Base-by-base conservation (phyloP, 2,888 invertebrate genomes). In the Drosophila picticornis region DNA sequence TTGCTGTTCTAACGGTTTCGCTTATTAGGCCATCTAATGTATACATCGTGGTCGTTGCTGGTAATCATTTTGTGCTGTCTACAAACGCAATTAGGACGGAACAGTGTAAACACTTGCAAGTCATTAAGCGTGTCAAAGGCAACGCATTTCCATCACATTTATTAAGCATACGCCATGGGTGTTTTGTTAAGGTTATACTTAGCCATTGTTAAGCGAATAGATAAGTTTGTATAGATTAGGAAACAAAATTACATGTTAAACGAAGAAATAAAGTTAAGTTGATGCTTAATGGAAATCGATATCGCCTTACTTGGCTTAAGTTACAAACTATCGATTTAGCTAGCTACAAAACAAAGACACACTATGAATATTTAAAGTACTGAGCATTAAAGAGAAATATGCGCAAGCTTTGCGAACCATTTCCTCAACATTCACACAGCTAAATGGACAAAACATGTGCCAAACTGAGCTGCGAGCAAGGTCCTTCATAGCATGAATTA, bases 111-210 rank as follows among this genome's bases (percentile, higher is more conserved):
- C 84, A 88, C 84, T 88, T 77, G 84, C 87, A 73, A 85, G 87
- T 80, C 90, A 88, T 88, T 84, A 90, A 61, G 70, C 90, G 81
- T 86, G 89, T 88, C 89, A 72, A 80, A 88, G 84, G 81, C 89
- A 77, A 80, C 76, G 81, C 77, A 88, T 66, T 75, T 52, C 71
- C 74, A 74, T 68, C 70, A 80, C 81, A 68, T 71, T 66, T 88
- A 72, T 83, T 67, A 80, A 72, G 87, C 76, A 88, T 90, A 74
- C 89, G 81, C 43, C 62, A 43, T 69, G 82, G 50, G 66, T 65
- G n/a, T 60, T 40, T 55, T 16, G 27, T 58, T 25, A 43, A 10
- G 31, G 16, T 22, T 31, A 19, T n/a, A 13, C 29, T 5, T 10
- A 13, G 9, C 55, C 64, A 36, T 57, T 48, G 51, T 50, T 48